Base-by-base conservation (phyloP, 2,888 invertebrate species). In the Drosophila emarginata region DNA sequence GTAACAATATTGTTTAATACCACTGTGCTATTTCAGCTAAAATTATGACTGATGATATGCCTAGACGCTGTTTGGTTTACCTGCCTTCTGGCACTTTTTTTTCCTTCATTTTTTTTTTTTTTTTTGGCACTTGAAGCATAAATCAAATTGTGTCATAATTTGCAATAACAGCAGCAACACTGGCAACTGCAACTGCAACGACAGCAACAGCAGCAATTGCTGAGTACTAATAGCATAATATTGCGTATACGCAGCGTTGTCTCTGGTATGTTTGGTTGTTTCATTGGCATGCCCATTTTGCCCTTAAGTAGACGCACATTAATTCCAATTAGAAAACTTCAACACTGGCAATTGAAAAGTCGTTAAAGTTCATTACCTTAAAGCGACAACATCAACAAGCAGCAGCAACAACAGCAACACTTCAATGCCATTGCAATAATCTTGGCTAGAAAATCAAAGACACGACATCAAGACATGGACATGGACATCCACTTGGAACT, bases 331-430 rank as follows among this genome's bases (percentile, higher is more conserved):
- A 80, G 85, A 79, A 87, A 80, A 80, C 73, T 80, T 71, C 87
- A 74, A 59, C 73, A 76, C 77, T 77, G 81, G 61, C 82, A 82
- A 82, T 82, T 82, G 82, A 81, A 87, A 82, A 84, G 85, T 82
- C 81, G 82, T 82, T 87, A 87, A 87, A 74, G 82, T 82, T 82
- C 79, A 82, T 82, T 82, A 82, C 87, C 85, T 87, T 83, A 81
- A 75, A 72, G 63, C 70, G 79, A 70, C 65, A 64, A 72, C 75
- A 51, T 59, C 67, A 53, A 56, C 59, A 61, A 61, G 15, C 68
- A 61, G 50, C 54, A 28, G 57, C 52, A 45, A 61, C 61, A 26
- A 53, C 50, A n/a, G 39, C 14, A 53, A 45, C 73, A 52, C 64
- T 72, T 71, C 71, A 71, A 72, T 71, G 71, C 71, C 71, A 72